Conservation (phyloP, 1,140 invertebrate species). For the Caenorhabditis inopinata region DNA sequence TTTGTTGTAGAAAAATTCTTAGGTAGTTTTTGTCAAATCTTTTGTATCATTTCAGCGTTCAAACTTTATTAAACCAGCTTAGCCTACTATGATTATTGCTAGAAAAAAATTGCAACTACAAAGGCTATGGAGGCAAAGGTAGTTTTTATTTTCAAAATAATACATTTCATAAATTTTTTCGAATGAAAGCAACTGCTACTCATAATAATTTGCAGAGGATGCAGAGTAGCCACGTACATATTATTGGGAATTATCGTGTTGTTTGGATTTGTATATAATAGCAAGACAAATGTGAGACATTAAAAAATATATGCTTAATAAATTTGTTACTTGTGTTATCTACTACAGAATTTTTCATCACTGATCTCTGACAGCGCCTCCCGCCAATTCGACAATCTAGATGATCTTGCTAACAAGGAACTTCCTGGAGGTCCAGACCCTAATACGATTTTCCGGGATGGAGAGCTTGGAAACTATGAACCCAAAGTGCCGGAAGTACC, state of each 20-base stretch:
- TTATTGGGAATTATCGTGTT: neutral
- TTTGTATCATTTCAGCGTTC: neutral
- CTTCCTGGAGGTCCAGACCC: slow-evolving; percentile 59
- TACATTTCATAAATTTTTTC: neutral
- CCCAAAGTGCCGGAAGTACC: slow-evolving; percentile 48
- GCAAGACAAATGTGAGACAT: neutral
- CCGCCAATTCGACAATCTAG: neutral
- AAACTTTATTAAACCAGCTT: neutral
- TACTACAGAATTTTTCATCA: neutral
- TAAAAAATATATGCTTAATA: no score
- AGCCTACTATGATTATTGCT: neutral
- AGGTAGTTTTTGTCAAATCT: neutral
- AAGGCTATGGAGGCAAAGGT: slow-evolving; percentile 36
- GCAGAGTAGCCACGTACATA: neutral
- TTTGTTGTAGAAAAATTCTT: neutral
- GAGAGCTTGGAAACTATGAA: slow-evolving; percentile 60
- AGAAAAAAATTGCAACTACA: slow-evolving; percentile 39
- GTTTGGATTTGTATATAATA: slow-evolving; percentile 24
- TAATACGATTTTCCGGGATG: slow-evolving; percentile 54
- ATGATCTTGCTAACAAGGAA: slow-evolving; percentile 24
- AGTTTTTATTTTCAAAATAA: neutral
- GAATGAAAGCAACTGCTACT: no score
- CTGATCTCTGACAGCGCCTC: neutral
- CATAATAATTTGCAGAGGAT: slow-evolving; percentile 32
- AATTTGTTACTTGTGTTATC: no score